A percentile compares a stretch with the other conserved stretches of the same genome.
Evolutionary conservation across 2,797 vertebrate genomes (phyloP).

Genomic region (Urosaurus nigricauda): DNA sequence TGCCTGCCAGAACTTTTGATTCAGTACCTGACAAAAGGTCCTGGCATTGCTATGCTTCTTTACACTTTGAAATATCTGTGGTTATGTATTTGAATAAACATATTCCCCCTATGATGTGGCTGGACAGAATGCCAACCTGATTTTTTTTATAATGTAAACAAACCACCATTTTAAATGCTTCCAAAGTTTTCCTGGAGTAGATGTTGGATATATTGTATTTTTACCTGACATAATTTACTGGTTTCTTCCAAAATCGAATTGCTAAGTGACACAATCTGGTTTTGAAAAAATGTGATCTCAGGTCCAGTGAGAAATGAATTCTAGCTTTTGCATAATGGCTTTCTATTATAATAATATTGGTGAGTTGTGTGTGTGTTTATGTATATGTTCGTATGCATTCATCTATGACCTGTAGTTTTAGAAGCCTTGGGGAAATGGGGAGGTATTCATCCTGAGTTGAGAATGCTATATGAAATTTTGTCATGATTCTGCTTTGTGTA

Average conservation of each 20-base stretch:
- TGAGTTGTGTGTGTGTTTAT: neutral
- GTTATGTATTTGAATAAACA: rapidly evolving
- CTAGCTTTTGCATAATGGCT: neutral
- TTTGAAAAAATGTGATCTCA: neutral
- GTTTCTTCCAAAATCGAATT: neutral
- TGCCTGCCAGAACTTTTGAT: neutral
- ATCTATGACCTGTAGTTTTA: neutral
- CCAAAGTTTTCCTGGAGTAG: slow-evolving; percentile 13
- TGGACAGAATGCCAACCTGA: neutral
- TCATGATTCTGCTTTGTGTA: slow-evolving; percentile 14
- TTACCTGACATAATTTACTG: neutral
- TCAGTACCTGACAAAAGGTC: slow-evolving; percentile 24
- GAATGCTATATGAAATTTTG: slow-evolving; percentile 7
- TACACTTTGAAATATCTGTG: rapidly evolving
- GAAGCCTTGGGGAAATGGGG: neutral
- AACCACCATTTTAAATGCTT: slow-evolving; percentile 28
- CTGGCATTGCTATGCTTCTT: slow-evolving; percentile 25
- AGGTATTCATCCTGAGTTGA: neutral
- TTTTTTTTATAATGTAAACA: neutral
- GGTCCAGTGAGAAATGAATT: neutral
- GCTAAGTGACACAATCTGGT: neutral
- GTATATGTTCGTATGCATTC: neutral
- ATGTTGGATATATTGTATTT: neutral
- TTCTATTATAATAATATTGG: neutral
- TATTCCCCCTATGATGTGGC: slow-evolving; percentile 16